Evolutionary conservation across 1,140 invertebrate genomes (phyloP).

Genomic region (Bombus turneri): DNA sequence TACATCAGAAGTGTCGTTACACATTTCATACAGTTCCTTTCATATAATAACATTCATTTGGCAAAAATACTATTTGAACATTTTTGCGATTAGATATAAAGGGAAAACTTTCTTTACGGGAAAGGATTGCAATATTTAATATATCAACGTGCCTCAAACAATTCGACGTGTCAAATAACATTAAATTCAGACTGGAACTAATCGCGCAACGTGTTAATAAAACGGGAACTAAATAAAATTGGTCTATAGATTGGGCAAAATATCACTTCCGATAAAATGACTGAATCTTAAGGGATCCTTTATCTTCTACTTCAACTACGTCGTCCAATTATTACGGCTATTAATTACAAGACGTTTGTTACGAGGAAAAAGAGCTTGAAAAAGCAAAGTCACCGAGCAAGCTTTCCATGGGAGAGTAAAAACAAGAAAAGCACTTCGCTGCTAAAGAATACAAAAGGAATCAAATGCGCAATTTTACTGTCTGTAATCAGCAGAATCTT

Average conservation of each 20-base stretch:
- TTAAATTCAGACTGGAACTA: not conserved
- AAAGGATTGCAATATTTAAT: not conserved
- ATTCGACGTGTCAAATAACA: not conserved
- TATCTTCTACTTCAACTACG: conserved; percentile 8
- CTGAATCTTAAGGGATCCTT: conserved; percentile 6
- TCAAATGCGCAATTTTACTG: conserved; percentile 28
- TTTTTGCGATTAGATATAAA: no score
- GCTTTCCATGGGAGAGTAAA: conserved; percentile 2
- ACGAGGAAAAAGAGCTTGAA: not conserved
- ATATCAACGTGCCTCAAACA: no score
- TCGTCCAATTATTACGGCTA: conserved; percentile 38
- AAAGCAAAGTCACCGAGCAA: conserved; percentile 25
- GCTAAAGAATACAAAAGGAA: conserved; percentile 26
- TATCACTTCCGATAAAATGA: not conserved
- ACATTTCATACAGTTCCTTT: no score
- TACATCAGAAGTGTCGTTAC: no score
- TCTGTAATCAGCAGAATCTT: conserved; percentile 27
- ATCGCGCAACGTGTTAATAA: not conserved
- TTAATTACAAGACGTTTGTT: conserved; percentile 45
- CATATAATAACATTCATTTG: no score
- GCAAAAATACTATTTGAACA: no score
- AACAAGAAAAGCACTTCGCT: not conserved
- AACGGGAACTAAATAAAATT: not conserved
- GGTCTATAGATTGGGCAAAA: conserved; percentile 1
- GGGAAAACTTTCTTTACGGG: not conserved